phyloP scores from a whole-genome alignment of 1,140 invertebrate genomes.

The Cyphomyrmex costatus region DNA sequence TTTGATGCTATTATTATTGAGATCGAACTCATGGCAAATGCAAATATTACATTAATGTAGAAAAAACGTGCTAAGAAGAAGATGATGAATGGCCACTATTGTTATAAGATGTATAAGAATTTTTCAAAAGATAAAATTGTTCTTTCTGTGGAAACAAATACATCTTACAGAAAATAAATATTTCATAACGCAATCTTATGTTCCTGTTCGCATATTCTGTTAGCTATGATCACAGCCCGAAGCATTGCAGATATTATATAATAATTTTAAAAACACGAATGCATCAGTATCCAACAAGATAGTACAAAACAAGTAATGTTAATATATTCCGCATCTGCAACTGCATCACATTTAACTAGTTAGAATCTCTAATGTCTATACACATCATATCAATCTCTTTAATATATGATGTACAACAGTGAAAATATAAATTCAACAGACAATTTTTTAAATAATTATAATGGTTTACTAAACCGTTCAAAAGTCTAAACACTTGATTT shows the following conservation, averaged over 20 bases:
- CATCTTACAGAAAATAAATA: constrained; percentile 34
- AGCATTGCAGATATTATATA: constrained; percentile 6
- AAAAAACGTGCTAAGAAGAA: not conserved
- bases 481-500: not conserved
- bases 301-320: not conserved
- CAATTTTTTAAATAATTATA: not conserved
- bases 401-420: not conserved
- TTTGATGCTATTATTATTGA: not conserved
- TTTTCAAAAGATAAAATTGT: constrained; percentile 16
- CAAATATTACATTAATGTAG: constrained; percentile 37
- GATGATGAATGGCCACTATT: constrained; percentile 32
- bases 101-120: not conserved
- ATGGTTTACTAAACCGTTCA: not conserved
- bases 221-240: not conserved
- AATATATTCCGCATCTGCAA: not conserved
- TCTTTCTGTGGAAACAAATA: constrained; percentile 16
- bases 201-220: constrained; percentile 14
- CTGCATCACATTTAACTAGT: not conserved
- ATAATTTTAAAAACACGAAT: constrained; percentile 14
- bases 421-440: not conserved
- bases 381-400: not conserved
- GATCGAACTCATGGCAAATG: not conserved
- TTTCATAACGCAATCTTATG: constrained; percentile 39
- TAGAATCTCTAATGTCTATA: not conserved
- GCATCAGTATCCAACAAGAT: constrained; percentile 8